These are phyloP conservation scores for Acridotheres tristis DNA, from an alignment of 2,797 vertebrate genomes.

Conservation along the genomic window DNA sequence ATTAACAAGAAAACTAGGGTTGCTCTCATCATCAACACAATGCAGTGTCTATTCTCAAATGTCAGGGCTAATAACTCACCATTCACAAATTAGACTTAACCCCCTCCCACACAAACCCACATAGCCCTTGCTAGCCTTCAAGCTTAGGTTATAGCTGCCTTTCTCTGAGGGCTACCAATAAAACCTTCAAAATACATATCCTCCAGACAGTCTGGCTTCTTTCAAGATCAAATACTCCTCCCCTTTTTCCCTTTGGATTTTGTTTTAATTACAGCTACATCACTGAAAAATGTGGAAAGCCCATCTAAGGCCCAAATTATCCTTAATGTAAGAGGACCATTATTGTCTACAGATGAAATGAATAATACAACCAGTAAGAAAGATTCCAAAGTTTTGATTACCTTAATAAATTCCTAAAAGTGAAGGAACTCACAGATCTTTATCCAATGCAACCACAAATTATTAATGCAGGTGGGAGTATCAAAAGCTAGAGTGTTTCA, in stretches of 20 bases:
- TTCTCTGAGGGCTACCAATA: slow-evolving; percentile 52
- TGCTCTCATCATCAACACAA: slow-evolving; percentile 56
- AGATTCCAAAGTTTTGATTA: slow-evolving; percentile 50
- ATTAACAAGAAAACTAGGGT: slow-evolving; percentile 49
- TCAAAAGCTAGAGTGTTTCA: slow-evolving; percentile 55
- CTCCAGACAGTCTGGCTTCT: slow-evolving; percentile 56
- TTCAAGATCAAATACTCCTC: slow-evolving; percentile 47
- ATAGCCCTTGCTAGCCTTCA: slow-evolving; percentile 36
- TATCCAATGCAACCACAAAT: slow-evolving; percentile 47
- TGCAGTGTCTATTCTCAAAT: slow-evolving; percentile 65
- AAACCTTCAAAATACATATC: slow-evolving; percentile 54
- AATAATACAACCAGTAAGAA: slow-evolving; percentile 52
- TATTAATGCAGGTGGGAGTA: slow-evolving; percentile 63
- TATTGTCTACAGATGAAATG: slow-evolving; percentile 55
- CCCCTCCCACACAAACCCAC: slow-evolving; percentile 62
- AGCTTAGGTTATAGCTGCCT: slow-evolving; percentile 43
- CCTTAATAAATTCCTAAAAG: slow-evolving; percentile 58
- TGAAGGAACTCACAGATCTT: slow-evolving; percentile 59
- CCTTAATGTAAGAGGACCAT: slow-evolving; percentile 47
- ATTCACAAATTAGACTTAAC: slow-evolving; percentile 62
- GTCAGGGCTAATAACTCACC: slow-evolving; percentile 58
- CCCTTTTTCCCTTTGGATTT: slow-evolving; percentile 57
- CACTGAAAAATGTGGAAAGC: slow-evolving; percentile 49
- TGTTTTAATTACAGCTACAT: slow-evolving; percentile 40
- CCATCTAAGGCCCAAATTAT: slow-evolving; percentile 40